Evolutionary conservation across 2,797 vertebrate species (phyloP).

Genomic region (Synaphobranchus kaupii): DNA sequence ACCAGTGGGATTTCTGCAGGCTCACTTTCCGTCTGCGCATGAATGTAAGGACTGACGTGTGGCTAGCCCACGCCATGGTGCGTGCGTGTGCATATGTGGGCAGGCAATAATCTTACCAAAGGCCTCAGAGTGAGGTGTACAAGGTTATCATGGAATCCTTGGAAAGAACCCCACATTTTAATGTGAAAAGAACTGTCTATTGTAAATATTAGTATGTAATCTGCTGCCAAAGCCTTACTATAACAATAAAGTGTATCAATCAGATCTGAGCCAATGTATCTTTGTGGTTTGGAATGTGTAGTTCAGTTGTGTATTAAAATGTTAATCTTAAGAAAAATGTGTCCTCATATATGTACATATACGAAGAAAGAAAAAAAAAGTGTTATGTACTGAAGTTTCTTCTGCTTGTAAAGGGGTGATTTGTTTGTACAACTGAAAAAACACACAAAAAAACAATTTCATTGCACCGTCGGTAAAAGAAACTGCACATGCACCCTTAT

Average conservation of each 20-base stretch:
- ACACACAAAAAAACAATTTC: background rate
- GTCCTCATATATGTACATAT: background rate
- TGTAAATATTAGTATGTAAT: slow-evolving; percentile 14
- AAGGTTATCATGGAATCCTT: background rate
- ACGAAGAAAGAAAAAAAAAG: too few species aligned
- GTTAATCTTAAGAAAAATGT: background rate
- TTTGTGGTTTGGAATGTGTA: too few species aligned
- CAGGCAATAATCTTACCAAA: background rate
- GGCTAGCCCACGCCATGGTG: background rate
- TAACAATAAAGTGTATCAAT: slow-evolving; percentile 23
- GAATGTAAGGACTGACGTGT: background rate
- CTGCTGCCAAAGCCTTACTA: slow-evolving; percentile 21
- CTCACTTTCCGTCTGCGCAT: background rate
- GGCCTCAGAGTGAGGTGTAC: background rate
- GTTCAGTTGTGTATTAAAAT: background rate
- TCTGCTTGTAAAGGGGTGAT: background rate
- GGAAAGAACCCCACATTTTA: background rate
- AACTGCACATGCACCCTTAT: background rate
- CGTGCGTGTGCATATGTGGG: background rate
- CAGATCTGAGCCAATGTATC: too few species aligned
- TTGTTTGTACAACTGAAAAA: background rate
- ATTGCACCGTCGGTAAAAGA: background rate
- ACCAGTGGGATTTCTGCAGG: background rate
- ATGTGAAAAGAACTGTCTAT: slow-evolving; percentile 14
- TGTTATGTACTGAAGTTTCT: background rate